Evolutionary conservation across 2,113 vertebrate species (phyloP).

Genomic region (Elanoides forficatus): DNA sequence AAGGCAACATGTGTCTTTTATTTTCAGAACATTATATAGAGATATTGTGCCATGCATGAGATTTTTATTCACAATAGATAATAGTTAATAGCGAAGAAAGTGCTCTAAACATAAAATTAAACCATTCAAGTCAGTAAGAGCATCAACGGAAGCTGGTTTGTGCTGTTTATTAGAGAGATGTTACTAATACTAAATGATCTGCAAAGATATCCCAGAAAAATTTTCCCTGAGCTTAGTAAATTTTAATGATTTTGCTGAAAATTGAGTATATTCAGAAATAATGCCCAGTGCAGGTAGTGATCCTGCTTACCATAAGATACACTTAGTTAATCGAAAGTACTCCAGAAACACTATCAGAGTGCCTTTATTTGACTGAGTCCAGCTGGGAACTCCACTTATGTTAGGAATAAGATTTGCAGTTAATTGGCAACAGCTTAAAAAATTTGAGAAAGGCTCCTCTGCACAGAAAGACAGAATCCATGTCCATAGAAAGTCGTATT

Average conservation of each 20-base stretch:
- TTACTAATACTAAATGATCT: background rate
- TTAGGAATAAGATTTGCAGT: background rate
- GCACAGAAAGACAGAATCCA: background rate
- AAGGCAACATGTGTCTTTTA: background rate
- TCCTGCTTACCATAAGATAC: background rate
- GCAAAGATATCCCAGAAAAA: background rate
- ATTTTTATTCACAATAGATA: background rate
- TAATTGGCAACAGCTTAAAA: background rate
- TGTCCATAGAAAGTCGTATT: background rate
- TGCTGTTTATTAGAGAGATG: background rate
- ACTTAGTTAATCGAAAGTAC: background rate
- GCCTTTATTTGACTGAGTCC: background rate
- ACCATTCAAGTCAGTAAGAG: background rate
- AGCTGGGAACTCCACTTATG: background rate
- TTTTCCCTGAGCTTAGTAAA: background rate
- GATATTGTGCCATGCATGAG: background rate
- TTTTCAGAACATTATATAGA: background rate
- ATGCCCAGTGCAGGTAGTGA: background rate
- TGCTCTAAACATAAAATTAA: background rate
- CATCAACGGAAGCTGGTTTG: background rate
- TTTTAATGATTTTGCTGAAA: background rate
- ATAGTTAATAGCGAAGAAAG: background rate
- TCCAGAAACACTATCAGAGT: background rate
- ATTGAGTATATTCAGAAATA: background rate
- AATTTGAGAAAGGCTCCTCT: background rate